A percentile compares a stretch with the other conserved stretches of the same genome.
phyloP scores from a whole-genome alignment of 2,113 vertebrate species.

The Clarias macrocephalus region DNA sequence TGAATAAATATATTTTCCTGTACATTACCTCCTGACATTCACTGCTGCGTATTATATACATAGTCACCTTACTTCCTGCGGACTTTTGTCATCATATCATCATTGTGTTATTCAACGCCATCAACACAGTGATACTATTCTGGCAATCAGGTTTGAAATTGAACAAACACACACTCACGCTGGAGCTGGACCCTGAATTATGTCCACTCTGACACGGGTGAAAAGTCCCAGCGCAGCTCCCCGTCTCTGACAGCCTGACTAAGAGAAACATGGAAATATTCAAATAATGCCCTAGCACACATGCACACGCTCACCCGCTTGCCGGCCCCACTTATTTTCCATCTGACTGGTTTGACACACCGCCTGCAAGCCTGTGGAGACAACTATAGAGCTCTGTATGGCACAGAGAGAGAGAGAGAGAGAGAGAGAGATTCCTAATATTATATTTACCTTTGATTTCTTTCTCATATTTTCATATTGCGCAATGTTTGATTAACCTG shows the following conservation, averaged over 20 bases:
- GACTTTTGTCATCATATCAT: neutral
- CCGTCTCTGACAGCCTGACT: slow-evolving; percentile 10
- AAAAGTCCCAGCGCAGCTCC: slow-evolving; percentile 6
- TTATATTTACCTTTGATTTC: slow-evolving; percentile 10
- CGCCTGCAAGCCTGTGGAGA: slow-evolving; percentile 70
- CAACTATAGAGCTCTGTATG: slow-evolving; percentile 62
- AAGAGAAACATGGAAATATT: slow-evolving; percentile 35
- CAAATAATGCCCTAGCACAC: slow-evolving; percentile 31
- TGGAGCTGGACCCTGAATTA: slow-evolving; percentile 3
- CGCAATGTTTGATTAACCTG: slow-evolving; percentile 4
- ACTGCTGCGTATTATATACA: neutral
- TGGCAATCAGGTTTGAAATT: neutral
- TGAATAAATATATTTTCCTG: neutral
- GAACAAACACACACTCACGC: neutral
- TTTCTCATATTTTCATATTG: neutral
- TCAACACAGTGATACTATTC: neutral
- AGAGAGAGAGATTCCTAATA: slow-evolving; percentile 23
- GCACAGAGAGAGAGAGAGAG: neutral
- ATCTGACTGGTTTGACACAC: slow-evolving; percentile 60
- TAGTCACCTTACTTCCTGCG: neutral
- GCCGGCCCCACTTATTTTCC: slow-evolving; percentile 55
- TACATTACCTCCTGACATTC: neutral
- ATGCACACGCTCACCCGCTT: slow-evolving; percentile 27
- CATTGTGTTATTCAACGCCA: neutral
- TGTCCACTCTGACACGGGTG: slow-evolving; percentile 8